These are phyloP conservation scores for Xerus inauris DNA, from an alignment of 2,113 vertebrate species.

Conservation along the genomic window DNA sequence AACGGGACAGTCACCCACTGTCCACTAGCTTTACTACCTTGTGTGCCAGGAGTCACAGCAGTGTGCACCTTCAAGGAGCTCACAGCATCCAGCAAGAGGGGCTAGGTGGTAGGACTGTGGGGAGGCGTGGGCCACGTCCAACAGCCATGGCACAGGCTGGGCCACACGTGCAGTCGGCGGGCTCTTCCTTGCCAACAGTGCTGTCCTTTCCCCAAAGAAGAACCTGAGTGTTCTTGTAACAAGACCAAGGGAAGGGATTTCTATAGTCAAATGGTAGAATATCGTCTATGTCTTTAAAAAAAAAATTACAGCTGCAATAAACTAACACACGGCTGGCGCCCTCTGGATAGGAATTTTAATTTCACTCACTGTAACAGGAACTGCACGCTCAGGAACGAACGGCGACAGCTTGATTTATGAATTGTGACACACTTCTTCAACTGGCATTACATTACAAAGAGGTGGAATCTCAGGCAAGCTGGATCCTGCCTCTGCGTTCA, in stretches of 20 bases:
- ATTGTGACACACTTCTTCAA: slow-evolving; percentile 75
- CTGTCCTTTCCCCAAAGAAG: background rate
- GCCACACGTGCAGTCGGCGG: accelerated
- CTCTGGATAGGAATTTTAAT: slow-evolving; percentile 55
- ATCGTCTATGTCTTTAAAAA: background rate
- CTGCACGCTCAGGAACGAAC: slow-evolving; percentile 56
- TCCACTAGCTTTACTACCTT: accelerated
- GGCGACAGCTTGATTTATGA: slow-evolving; percentile 75
- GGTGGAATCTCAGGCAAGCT: slow-evolving; percentile 80
- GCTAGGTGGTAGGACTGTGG: accelerated
- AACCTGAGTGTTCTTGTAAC: background rate
- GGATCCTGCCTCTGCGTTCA: slow-evolving; percentile 77
- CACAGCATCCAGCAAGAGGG: accelerated
- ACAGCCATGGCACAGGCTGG: accelerated
- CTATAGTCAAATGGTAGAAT: background rate
- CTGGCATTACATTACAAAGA: slow-evolving; percentile 72
- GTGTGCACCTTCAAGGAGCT: background rate
- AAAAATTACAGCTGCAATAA: slow-evolving; percentile 47
- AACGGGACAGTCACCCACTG: accelerated
- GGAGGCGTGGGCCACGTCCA: accelerated
- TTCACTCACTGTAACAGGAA: slow-evolving; percentile 72
- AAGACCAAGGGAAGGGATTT: background rate
- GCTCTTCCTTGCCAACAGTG: background rate
- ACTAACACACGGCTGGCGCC: background rate
- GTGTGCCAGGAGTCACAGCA: accelerated